Evolutionary conservation across 53 echinoderm and acorn worm species (phyloP).

Genomic region (Holothuria scabra): DNA sequence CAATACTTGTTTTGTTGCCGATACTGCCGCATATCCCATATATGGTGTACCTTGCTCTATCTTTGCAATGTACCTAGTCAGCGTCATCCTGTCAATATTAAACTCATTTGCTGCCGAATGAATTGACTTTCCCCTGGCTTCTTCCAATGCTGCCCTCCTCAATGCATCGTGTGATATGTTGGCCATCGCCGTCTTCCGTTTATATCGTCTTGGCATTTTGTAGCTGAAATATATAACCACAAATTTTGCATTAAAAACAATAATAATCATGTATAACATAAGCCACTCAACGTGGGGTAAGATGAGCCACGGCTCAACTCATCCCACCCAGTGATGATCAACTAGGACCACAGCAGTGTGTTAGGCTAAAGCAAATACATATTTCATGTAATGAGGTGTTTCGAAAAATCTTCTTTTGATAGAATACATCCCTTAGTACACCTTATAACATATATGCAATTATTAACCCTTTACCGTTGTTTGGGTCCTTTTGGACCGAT

Average conservation of each 20-base stretch:
- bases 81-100: not conserved
- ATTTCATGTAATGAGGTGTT: no score
- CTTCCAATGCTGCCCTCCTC: not conserved
- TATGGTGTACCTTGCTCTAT: not conserved
- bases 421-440: no score
- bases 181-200: conserved; percentile 6
- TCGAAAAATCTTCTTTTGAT: no score
- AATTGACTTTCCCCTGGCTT: not conserved
- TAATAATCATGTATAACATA: not conserved
- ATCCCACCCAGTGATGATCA: no score
- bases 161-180: not conserved
- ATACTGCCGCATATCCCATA: not conserved
- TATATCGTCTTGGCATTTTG: conserved; percentile 9
- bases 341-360: no score
- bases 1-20: not conserved
- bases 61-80: conserved; percentile 8
- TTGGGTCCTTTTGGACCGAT: no score
- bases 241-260: no score
- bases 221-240: no score
- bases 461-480: no score
- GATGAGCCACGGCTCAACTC: not conserved
- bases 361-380: no score
- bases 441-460: no score
- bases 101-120: not conserved
- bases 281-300: no score